A percentile compares a stretch with the other conserved stretches of the same genome.
Evolutionary conservation across 2,888 invertebrate genomes (phyloP).

Genomic region (Synanthedon myopaeformis): DNA sequence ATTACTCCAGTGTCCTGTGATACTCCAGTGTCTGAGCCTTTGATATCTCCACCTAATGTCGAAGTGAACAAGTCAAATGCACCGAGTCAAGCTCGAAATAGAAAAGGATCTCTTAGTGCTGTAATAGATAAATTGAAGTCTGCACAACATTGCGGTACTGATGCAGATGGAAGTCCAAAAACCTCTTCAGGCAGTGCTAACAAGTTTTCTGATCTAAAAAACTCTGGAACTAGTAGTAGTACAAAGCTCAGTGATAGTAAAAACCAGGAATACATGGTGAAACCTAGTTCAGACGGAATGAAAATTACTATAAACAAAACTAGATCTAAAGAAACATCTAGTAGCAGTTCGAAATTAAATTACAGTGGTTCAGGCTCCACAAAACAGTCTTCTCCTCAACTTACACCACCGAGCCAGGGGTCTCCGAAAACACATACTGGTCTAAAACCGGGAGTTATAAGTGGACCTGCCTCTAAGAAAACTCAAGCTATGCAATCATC

Average conservation of each 20-base stretch:
- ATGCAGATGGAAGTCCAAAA: slow-evolving; percentile 61
- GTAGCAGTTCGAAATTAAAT: slow-evolving; percentile 52
- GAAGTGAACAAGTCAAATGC: slow-evolving; percentile 73
- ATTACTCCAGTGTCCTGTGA: slow-evolving; percentile 69
- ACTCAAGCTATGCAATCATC: slow-evolving; percentile 74
- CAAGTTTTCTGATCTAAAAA: slow-evolving; percentile 63
- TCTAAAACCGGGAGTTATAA: slow-evolving; percentile 85
- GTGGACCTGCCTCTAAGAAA: slow-evolving; percentile 88
- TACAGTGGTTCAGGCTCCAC: slow-evolving; percentile 56
- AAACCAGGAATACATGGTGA: slow-evolving; percentile 90
- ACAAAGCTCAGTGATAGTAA: slow-evolving; percentile 63
- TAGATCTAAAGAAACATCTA: slow-evolving; percentile 76
- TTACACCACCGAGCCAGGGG: slow-evolving; percentile 69
- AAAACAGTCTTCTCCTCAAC: slow-evolving; percentile 57
- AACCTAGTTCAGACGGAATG: slow-evolving; percentile 89
- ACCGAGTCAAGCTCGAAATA: slow-evolving; percentile 73
- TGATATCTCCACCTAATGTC: slow-evolving; percentile 63
- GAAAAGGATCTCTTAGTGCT: slow-evolving; percentile 83
- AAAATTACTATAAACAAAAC: slow-evolving; percentile 94
- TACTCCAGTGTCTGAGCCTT: slow-evolving; percentile 48
- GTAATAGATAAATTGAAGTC: slow-evolving; percentile 89
- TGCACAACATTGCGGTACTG: slow-evolving; percentile 75
- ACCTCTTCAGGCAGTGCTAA: slow-evolving; percentile 52
- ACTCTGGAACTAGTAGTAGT: slow-evolving; percentile 44
- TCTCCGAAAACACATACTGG: slow-evolving; percentile 86